phyloP scores from a whole-genome alignment of 2,888 invertebrate genomes.

The Lasius platythorax region DNA sequence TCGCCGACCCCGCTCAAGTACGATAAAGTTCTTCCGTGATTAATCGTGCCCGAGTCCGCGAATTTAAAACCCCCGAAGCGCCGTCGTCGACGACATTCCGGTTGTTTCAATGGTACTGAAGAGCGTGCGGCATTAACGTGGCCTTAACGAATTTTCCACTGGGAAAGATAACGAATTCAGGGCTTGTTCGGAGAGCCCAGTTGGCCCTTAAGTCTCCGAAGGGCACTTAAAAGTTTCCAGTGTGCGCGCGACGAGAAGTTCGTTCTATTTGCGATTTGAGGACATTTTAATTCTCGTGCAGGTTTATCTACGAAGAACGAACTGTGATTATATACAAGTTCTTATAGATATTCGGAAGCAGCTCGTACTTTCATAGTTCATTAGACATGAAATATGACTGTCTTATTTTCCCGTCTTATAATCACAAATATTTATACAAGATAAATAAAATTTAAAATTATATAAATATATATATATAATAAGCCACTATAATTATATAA shows the following conservation, averaged over 20 bases:
- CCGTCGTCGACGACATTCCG: slow-evolving; percentile 49
- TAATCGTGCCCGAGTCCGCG: slow-evolving; percentile 61
- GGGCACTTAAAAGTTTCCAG: slow-evolving; percentile 45
- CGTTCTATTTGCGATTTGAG: slow-evolving; percentile 30
- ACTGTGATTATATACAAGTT: slow-evolving; percentile 9
- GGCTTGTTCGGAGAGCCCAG: slow-evolving; percentile 31
- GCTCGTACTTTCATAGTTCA: not conserved
- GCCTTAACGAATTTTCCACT: slow-evolving; percentile 53
- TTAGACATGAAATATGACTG: not conserved
- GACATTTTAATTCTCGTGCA: slow-evolving; percentile 45
- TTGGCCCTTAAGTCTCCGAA: slow-evolving; percentile 43
- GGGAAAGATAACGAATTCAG: slow-evolving; percentile 50
- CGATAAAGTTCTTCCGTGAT: slow-evolving; percentile 75
- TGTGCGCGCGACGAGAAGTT: slow-evolving; percentile 24
- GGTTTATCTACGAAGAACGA: slow-evolving; percentile 37
- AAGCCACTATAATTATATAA: too few species aligned
- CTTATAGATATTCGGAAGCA: not conserved
- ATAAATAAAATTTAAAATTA: slow-evolving; percentile 3
- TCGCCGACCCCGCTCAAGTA: slow-evolving; percentile 58
- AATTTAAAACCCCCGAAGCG: slow-evolving; percentile 52
- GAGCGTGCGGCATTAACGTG: slow-evolving; percentile 41
- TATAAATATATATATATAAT: too few species aligned
- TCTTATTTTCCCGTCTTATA: not conserved
- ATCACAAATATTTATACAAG: not conserved
- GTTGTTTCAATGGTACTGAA: slow-evolving; percentile 50